Evolutionary conservation across 2,113 vertebrate genomes (phyloP), one percentile per base, ranked within the genome.

Genomic region (Engraulis encrasicolus): DNA sequence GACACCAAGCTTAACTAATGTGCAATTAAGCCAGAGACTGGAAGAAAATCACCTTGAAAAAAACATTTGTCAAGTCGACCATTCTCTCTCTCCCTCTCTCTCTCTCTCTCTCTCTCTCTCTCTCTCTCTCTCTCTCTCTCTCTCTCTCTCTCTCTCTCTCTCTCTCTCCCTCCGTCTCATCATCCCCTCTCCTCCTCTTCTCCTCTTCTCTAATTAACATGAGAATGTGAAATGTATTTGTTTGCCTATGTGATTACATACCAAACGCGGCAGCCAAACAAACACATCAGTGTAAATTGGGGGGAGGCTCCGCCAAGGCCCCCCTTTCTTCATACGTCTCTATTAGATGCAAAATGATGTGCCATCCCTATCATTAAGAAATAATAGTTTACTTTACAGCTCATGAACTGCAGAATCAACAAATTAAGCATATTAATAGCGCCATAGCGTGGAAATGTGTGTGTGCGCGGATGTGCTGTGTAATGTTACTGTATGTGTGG

Each of bases 331-430:
- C 92, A 94, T 95, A 94, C 78, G 90, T 95, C 92, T 95, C 92
- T 93, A 93, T 95, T 95, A 95, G 86, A 93, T 90, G 90, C 31
- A 83, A 90, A 84, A 90, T 95, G 95, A 93, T 92, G 91, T 92
- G 88, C 86, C 92, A 90, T 92, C 90, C 83, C 92, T 92, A 94
- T 95, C 94, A 95, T 95, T 94, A 95, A 93, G 91, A 93, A 92
- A 93, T 94, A 95, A 94, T 94, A 94, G 93, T 95, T 94, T 94
- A 92, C 93, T 93, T 94, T 93, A 93, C 93, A 94, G 94, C 93
- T 94, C 93, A 94, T 95, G 91, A 92, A 94, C 93, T 94, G 89
- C 91, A 93, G 91, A 92, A 93, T 92, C 92, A 94, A 94, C 93
- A 94, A 94, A 94, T 95, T 93, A 94, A 91, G 91, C 87, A 87